Conservation (phyloP, 2,113 vertebrate genomes). For the Podocnemis expansa region DNA sequence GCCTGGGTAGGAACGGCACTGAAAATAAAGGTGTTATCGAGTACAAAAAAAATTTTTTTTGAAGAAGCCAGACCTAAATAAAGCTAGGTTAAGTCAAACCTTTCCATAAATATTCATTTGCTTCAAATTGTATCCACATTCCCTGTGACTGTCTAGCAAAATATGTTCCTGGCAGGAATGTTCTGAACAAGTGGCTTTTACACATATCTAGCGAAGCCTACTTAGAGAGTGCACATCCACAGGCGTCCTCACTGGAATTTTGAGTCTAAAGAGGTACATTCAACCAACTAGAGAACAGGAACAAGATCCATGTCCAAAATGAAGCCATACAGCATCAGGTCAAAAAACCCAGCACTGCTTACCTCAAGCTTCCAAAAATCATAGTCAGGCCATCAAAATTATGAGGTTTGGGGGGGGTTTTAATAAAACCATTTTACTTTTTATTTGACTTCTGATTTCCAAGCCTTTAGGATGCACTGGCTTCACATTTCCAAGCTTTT, state of each 20-base stretch:
- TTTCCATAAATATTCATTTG: neutral
- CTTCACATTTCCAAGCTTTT: neutral
- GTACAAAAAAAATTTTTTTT: neutral
- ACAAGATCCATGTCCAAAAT: neutral
- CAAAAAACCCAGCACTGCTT: neutral
- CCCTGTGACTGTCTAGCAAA: conserved; percentile 4
- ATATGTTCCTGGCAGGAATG: neutral
- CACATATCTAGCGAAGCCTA: neutral
- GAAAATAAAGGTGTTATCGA: conserved; percentile 39
- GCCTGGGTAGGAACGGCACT: neutral
- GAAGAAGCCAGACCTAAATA: conserved; percentile 20
- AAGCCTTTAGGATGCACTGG: neutral
- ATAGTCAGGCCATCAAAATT: neutral
- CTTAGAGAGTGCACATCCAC: neutral
- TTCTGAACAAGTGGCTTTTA: conserved; percentile 30
- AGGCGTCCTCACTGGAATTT: conserved; percentile 15
- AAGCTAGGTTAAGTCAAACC: conserved; percentile 24
- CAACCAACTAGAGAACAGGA: neutral
- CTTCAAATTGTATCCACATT: neutral
- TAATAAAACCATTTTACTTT: neutral
- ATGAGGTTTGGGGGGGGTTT: neutral
- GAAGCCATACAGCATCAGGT: neutral
- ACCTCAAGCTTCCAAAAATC: neutral
- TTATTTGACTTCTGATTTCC: neutral
- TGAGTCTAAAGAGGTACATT: neutral